phyloP scores from a whole-genome alignment of 2,888 invertebrate genomes.

The Osmoderma eremita region DNA sequence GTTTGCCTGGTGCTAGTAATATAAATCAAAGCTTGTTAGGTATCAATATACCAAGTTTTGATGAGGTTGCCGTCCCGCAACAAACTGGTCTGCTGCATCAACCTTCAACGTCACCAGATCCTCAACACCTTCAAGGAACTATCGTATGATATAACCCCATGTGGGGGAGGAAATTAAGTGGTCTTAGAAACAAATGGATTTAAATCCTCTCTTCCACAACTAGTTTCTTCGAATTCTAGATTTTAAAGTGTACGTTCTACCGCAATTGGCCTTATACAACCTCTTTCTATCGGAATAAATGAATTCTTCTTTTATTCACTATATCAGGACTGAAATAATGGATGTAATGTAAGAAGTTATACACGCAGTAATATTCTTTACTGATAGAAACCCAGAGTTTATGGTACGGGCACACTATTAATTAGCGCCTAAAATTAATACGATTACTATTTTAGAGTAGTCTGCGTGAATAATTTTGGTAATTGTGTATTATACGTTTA shows the following conservation, averaged over 20 bases:
- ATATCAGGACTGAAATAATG: constrained; percentile 8
- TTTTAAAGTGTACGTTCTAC: constrained; percentile 48
- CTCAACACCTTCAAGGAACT: constrained; percentile 86
- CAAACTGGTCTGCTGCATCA: constrained; percentile 66
- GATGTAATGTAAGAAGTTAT: constrained; percentile 1
- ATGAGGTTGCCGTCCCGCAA: constrained; percentile 61
- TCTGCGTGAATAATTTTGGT: constrained; percentile 7
- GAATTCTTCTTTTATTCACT: constrained; percentile 45
- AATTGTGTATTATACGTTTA: not conserved
- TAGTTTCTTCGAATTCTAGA: constrained; percentile 48
- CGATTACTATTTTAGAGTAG: not conserved
- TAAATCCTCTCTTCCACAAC: constrained; percentile 67
- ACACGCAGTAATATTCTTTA: not conserved
- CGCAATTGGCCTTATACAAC: constrained; percentile 62
- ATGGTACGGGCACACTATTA: too few species aligned
- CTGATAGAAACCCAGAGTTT: too few species aligned
- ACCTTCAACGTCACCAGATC: constrained; percentile 67
- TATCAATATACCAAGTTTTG: constrained; percentile 56
- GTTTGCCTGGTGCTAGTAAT: constrained; percentile 54
- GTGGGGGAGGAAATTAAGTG: constrained; percentile 89
- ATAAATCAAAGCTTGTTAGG: constrained; percentile 55
- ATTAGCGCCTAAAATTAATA: too few species aligned
- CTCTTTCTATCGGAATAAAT: constrained; percentile 57
- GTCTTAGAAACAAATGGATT: constrained; percentile 79
- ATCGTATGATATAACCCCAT: constrained; percentile 95